Evolutionary conservation across 2,797 vertebrate species (phyloP).

Genomic region (Merluccius polli): DNA sequence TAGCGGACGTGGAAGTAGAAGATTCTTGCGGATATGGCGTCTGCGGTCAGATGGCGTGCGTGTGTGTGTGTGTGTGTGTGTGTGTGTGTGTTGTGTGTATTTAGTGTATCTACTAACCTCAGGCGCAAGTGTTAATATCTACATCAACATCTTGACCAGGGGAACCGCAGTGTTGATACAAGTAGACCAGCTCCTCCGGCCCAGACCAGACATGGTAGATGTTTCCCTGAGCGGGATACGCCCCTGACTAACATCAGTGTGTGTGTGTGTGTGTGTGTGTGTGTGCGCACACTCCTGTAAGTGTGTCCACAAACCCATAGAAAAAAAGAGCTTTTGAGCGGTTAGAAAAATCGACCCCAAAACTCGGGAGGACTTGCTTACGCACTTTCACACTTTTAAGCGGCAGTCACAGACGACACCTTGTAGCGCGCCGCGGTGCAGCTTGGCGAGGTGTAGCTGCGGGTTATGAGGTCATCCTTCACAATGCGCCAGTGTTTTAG

Average conservation of each 20-base stretch:
- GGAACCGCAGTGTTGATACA: not conserved
- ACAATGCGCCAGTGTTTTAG: not conserved
- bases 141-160: not conserved
- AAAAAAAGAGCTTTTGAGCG: not conserved
- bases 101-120: constrained; percentile 11
- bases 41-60: constrained; percentile 11
- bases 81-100: constrained; percentile 24
- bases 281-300: not conserved
- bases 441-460: no score
- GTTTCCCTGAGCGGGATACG: not conserved
- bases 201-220: no score
- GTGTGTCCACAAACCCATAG: not conserved
- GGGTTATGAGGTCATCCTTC: not conserved
- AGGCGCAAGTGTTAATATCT: constrained; percentile 23
- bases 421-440: not conserved
- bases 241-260: not conserved
- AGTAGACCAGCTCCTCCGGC: not conserved
- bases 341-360: not conserved
- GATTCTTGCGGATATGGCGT: constrained; percentile 26
- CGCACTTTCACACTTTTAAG: not conserved
- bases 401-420: not conserved
- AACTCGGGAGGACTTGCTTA: not conserved
- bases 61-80: constrained; percentile 35
- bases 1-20: not conserved
- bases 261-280: not conserved